phyloP scores from a whole-genome alignment of 1,140 invertebrate genomes.

The Gryon sp. region DNA sequence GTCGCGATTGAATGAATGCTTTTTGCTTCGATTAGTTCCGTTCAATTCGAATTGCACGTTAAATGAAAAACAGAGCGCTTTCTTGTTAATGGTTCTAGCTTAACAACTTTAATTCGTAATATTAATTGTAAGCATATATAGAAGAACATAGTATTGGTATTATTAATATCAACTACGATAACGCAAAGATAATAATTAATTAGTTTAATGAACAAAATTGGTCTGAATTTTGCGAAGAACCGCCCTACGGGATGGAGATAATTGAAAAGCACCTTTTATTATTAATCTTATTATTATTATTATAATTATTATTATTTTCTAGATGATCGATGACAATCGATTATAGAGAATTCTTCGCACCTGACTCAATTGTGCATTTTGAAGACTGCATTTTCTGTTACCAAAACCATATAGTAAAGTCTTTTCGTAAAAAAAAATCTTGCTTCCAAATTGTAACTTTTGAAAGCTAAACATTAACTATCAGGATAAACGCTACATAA shows the following conservation, averaged over 20 bases:
- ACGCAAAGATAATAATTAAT: constrained; percentile 34
- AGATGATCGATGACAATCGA: no score
- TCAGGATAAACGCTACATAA: no score
- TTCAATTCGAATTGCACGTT: constrained; percentile 36
- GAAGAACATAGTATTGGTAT: constrained; percentile 47
- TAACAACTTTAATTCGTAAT: constrained; percentile 48
- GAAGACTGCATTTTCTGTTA: constrained; percentile 23
- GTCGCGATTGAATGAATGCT: constrained; percentile 3
- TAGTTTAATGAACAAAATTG: constrained; percentile 28
- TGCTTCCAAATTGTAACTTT: no score
- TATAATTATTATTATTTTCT: no score
- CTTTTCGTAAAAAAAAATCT: neutral
- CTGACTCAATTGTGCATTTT: constrained; percentile 43
- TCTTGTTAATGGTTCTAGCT: constrained; percentile 43
- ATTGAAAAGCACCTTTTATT: no score
- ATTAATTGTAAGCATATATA: constrained; percentile 48
- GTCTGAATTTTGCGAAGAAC: constrained; percentile 34
- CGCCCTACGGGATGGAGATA: constrained; percentile 1
- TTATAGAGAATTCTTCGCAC: constrained; percentile 18
- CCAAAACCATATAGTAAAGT: constrained; percentile 10
- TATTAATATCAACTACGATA: constrained; percentile 41
- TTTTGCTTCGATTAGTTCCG: neutral
- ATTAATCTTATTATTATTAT: no score
- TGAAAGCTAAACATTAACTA: no score
- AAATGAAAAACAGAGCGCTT: constrained; percentile 27